Base-by-base conservation (phyloP, 2,888 invertebrate species). In the Onchidella celtica region DNA sequence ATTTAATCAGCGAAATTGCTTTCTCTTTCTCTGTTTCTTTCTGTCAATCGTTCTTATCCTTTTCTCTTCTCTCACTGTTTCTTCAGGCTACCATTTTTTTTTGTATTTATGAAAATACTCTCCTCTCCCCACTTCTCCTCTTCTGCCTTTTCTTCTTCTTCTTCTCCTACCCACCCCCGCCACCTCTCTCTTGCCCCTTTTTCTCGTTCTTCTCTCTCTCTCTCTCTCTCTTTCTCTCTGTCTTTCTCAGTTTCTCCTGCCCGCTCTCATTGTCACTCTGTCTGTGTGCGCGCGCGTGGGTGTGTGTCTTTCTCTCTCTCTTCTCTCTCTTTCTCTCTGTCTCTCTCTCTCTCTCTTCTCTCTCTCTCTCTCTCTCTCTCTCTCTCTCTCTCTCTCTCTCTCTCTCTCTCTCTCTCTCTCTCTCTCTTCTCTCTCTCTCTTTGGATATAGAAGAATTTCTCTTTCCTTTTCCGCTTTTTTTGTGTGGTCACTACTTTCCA, bases 341-440 rank as follows among this genome's bases (percentile, higher is more conserved):
- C n/a, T n/a, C n/a, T n/a, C n/a, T n/a, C n/a, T 65, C 73, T 36
- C 61, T 34, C n/a, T 76, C 61, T 40, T 57, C 24, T 61, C 32
- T 78, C 57, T 78, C 75, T 61, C 70, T 61, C 29, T 38, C 65
- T 70, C 74, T 59, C 63, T 55, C 65, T 59, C 36, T 36, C 34
- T 75, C 59, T 68, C 75, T 61, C 36, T 78, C 79, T 24, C 72
- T 73, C 36, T 82, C 77, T 29, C 68, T 68, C 61, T 75, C 70
- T 78, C 63, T 79, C 38, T 75, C 75, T 59, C 40, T 69, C 34
- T 61, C 75, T n/a, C 75, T 61, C 27, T 74, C 29, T 69, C 65
- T 65, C 65, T 65, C 65, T 2, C 1, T 1, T 57, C 57, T 57
- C 57, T 57, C 57, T 9, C 24, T n/a, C 57, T n/a, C n/a, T n/a